Base-by-base conservation (phyloP, 2,797 vertebrate species). In the Peromyscus aztecus region DNA sequence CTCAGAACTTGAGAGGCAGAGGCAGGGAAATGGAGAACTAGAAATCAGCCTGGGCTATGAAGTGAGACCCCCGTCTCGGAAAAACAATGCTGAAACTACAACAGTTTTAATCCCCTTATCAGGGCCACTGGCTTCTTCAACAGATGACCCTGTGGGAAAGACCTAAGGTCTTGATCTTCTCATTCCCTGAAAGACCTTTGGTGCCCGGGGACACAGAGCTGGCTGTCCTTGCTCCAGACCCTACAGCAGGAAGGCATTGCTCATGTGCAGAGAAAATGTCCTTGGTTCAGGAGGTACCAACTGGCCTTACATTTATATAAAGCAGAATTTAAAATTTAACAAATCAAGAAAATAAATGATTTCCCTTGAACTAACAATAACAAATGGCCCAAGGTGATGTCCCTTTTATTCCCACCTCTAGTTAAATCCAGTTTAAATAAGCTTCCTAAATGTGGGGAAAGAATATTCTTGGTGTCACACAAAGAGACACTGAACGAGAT, bases 291-390 rank as follows among this genome's bases (percentile, higher is more conserved):
- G 40, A 43, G 37, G 59, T 40, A 27, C 59, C 81, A 81, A 31
- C 1, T 49, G 27, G 24, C 52, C n/a, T 93, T 91, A 37, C 23
- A 71, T 55, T 69, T 37, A 21, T 49, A 63, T 73, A 61, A 90
- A 67, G 52, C 67, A 82, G 85, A 94, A 75, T 19, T 55, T 69
- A 76, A 91, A 76, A 29, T 23, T 57, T 57, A 73, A 19, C 49
- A 84, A 92, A 37, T 13, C 88, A 93, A 59, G 83, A 67, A 89
- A 46, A 77, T 24, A 92, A 65, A 23, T 80, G 40, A 96, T 94
- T 94, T 90, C 91, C 91, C 24, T 86, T 77, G 16, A 37, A 40
- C 14, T 17, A 81, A 76, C 19, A 83, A 57, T 40, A 90, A 80
- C 17, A 65, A 23, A 88, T 86, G 73, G 31, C 17, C n/a, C 46